Percentiles rank a stretch among this genome's conserved stretches.
phyloP scores from a whole-genome alignment of 2,113 vertebrate species.

The Hymenochirus boettgeri region DNA sequence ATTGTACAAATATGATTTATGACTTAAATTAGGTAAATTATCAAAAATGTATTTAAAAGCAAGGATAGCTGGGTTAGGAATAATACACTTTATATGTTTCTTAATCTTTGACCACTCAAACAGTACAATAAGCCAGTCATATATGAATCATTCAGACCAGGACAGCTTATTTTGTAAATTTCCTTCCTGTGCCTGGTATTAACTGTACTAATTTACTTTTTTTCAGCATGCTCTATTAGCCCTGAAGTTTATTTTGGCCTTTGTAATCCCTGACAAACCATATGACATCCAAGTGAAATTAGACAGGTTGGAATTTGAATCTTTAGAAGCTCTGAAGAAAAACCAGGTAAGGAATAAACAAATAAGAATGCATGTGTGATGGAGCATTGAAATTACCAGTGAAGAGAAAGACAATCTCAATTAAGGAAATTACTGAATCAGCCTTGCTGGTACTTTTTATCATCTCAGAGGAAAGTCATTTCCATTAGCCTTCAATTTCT shows the following conservation, averaged over 20 bases:
- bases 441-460: background rate
- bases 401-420: conserved; percentile 3
- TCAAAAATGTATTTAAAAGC: no score
- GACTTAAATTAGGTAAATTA: no score
- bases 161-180: no score
- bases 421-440: background rate
- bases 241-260: conserved; percentile 85
- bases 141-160: no score
- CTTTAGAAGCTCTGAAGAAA: conserved; percentile 88
- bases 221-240: conserved; percentile 82
- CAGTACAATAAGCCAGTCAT: no score
- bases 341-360: conserved; percentile 68
- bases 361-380: background rate
- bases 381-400: background rate
- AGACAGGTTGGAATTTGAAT: conserved; percentile 86
- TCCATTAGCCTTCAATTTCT: conserved; percentile 7
- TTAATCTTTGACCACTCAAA: no score
- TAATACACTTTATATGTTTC: no score
- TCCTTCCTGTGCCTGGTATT: no score
- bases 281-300: conserved; percentile 80
- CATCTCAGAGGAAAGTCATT: conserved; percentile 3
- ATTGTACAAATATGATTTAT: no score
- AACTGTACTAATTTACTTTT: background rate
- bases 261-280: conserved; percentile 89
- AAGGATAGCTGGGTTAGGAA: no score